These are phyloP conservation scores for Rhabdomys pumilio DNA, from an alignment of 2,797 vertebrate genomes.

Conservation along the genomic window DNA sequence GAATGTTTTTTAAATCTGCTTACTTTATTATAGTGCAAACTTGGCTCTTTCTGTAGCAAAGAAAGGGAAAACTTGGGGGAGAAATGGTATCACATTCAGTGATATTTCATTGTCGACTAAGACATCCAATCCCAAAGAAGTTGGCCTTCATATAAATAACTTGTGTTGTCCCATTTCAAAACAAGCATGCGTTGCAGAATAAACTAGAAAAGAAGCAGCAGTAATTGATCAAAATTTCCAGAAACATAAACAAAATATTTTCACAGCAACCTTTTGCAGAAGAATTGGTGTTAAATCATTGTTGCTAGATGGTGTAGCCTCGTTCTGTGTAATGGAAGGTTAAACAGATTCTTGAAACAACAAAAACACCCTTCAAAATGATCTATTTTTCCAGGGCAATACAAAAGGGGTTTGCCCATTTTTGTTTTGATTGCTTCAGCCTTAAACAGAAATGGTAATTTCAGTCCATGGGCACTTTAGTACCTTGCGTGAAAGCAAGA, in stretches of 20 bases:
- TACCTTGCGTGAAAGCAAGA: conserved; percentile 83
- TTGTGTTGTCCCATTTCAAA: conserved; percentile 71
- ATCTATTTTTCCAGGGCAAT: conserved; percentile 83
- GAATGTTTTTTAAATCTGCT: conserved; percentile 55
- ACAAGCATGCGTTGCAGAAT: conserved; percentile 69
- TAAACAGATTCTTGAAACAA: conserved; percentile 85
- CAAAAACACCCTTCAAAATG: conserved; percentile 85
- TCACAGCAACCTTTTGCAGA: conserved; percentile 77
- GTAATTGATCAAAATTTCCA: conserved; percentile 84
- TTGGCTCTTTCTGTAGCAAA: conserved; percentile 49
- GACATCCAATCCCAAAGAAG: conserved; percentile 46
- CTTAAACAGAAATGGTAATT: conserved; percentile 85
- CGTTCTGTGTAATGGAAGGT: conserved; percentile 82
- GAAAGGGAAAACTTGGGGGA: conserved; percentile 43
- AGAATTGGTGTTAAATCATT: conserved; percentile 83
- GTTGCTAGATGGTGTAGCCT: conserved; percentile 75
- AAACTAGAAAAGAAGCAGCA: conserved; percentile 76
- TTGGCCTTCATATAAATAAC: conserved; percentile 77
- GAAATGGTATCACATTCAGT: conserved; percentile 19
- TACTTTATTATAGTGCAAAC: conserved; percentile 58
- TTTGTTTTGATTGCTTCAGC: conserved; percentile 84
- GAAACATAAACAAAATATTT: conserved; percentile 83
- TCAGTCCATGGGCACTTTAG: conserved; percentile 78
- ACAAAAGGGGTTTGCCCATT: conserved; percentile 81
- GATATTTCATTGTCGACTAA: conserved; percentile 62